Conservation (phyloP, 2,113 vertebrate species). For the Paraplagusia blochii region DNA sequence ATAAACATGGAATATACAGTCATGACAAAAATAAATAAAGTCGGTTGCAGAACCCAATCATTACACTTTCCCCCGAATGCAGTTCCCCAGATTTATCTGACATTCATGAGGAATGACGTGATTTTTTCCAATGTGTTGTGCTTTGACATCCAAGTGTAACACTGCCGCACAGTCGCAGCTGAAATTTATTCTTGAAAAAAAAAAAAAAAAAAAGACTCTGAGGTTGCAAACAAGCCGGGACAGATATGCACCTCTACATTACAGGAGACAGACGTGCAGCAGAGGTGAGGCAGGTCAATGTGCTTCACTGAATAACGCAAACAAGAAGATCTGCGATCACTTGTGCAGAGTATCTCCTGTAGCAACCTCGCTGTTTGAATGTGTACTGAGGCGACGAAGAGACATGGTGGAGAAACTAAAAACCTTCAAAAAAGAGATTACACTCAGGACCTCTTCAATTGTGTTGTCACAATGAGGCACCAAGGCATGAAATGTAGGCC, state of each 20-base stretch:
- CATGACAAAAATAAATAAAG: background rate
- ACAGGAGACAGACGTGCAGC: constrained; percentile 22
- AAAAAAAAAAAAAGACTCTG: constrained; percentile 30
- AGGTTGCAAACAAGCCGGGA: constrained; percentile 60
- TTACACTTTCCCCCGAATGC: constrained; percentile 34
- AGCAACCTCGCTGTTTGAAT: too few species aligned
- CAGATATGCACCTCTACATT: constrained; percentile 50
- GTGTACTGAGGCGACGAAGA: too few species aligned
- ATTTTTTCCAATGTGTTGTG: constrained; percentile 55
- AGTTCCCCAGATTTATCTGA: constrained; percentile 39
- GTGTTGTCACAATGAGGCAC: constrained; percentile 11
- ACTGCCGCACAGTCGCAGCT: constrained; percentile 33
- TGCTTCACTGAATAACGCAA: constrained; percentile 20
- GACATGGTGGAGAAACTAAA: background rate
- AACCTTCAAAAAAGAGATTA: constrained; percentile 27
- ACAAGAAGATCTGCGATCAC: constrained; percentile 26
- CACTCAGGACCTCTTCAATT: constrained; percentile 35
- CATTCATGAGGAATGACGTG: constrained; percentile 55
- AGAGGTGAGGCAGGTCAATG: constrained; percentile 26
- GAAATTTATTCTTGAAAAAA: constrained; percentile 38
- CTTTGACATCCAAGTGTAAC: constrained; percentile 57
- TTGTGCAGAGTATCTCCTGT: constrained; percentile 14
- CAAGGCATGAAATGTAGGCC: constrained; percentile 27
- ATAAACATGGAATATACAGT: background rate
- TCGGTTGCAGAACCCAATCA: constrained; percentile 5